Base-by-base conservation (phyloP, 2,797 vertebrate species). In the Dicrostonyx torquatus region DNA sequence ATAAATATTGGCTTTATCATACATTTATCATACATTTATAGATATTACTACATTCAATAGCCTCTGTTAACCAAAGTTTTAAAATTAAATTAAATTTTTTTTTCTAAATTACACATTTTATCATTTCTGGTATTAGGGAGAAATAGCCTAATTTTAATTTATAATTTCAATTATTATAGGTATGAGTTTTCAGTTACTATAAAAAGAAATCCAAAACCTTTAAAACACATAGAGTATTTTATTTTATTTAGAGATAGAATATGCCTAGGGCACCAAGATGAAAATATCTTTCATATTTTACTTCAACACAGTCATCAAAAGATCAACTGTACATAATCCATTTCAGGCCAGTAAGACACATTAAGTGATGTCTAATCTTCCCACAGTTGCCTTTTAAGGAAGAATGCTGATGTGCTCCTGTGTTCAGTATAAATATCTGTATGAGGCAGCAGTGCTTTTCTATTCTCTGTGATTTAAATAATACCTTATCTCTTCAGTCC, bases 221-320 rank as follows among this genome's bases (percentile, higher is more conserved):
- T 60, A 93, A 70, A 94, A 79, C 31, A 77, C 43, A 83, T 78
- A 94, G 31, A 94, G 20, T 66, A 95, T 77, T 92, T 95, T 93
- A 58, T 95, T 43, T 96, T 95, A 58, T 84, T 94, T 91, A 87
- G 77, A 34, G 62, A 40, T 94, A 43, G 48, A 92, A 82, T 93
- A 53, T 90, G 93, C 53, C 6, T 26, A 94, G 76, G 75, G 77
- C 0, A 0, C 93, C 90, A 60, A 94, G 87, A 95, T 92, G 91
- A 95, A 98, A 97, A 97, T 97, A 94, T 94, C 93, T 97, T 97
- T 95, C 94, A 97, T 97, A 93, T 95, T 96, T 96, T 94, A 91
- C 26, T 84, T 88, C 90, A 97, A 91, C 82, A 96, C 26, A 96
- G 72, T 97, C 94, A 72, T 79, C 34, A 96, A 93, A 97, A 97